A percentile compares a stretch with the other conserved stretches of the same genome.
Conservation (phyloP, 2,888 invertebrate genomes). For the Leucoma salicis region DNA sequence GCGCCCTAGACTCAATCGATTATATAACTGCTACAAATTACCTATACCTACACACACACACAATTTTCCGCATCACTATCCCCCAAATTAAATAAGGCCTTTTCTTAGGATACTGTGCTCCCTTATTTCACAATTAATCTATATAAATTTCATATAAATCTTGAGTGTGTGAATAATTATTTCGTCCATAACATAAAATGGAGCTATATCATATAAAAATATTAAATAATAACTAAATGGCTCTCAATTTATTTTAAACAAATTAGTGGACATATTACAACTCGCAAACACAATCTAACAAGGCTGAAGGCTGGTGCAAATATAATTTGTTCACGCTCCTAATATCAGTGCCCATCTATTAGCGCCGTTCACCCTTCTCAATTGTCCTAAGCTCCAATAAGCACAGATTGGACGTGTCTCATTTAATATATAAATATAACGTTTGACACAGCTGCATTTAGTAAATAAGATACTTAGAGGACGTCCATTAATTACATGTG, state of each 20-base stretch:
- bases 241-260: background rate
- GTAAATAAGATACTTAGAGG: background rate
- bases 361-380: background rate
- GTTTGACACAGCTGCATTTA: background rate
- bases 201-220: no score
- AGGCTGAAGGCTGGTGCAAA: background rate
- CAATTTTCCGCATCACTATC: constrained; percentile 12
- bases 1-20: constrained; percentile 9
- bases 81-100: background rate
- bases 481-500: no score
- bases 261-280: background rate
- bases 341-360: background rate
- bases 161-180: no score
- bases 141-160: no score
- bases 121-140: no score
- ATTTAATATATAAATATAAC: background rate
- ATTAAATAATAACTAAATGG: no score
- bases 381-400: background rate
- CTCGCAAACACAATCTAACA: background rate
- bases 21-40: constrained; percentile 16
- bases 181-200: no score
- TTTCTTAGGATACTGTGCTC: no score
- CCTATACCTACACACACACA: constrained; percentile 11
- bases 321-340: background rate
- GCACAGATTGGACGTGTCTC: background rate